Evolutionary conservation across 2,113 vertebrate species (phyloP).

Genomic region (Tetraodon nigroviridis): DNA sequence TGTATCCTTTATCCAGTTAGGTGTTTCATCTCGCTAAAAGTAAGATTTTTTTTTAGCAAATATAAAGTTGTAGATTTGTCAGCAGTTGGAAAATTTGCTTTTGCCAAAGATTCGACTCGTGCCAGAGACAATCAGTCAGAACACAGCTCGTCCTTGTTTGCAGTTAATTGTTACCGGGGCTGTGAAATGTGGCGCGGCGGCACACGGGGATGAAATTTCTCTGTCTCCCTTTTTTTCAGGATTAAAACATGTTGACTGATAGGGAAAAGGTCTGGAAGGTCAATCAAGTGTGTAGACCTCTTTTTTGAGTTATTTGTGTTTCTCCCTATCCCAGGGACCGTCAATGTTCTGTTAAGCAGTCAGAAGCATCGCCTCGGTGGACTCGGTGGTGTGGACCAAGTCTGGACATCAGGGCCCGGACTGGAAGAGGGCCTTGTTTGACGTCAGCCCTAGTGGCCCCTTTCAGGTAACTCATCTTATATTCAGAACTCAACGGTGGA

Average conservation of each 20-base stretch:
- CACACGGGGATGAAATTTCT: not conserved
- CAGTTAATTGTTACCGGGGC: not conserved
- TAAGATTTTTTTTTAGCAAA: not conserved
- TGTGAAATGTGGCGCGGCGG: not conserved
- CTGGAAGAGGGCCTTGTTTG: conserved; percentile 88
- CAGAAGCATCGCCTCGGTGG: conserved; percentile 81
- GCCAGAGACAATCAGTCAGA: conserved; percentile 1
- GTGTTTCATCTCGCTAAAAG: not conserved
- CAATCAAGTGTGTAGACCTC: not conserved
- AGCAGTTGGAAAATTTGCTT: conserved; percentile 2
- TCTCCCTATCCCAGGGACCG: conserved; percentile 76
- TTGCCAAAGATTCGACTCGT: not conserved
- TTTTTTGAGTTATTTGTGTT: not conserved
- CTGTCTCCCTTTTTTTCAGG: too few species aligned
- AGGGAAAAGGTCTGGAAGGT: not conserved
- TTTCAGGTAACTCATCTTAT: conserved; percentile 82
- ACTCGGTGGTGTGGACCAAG: conserved; percentile 84
- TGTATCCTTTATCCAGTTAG: not conserved
- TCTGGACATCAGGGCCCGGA: conserved; percentile 84
- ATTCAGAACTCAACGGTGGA: too few species aligned
- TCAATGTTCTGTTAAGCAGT: conserved; percentile 88
- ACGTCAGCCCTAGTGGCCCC: conserved; percentile 86
- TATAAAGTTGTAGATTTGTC: not conserved
- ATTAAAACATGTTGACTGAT: not conserved
- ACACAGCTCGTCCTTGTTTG: not conserved